phyloP scores from a whole-genome alignment of 2,113 vertebrate genomes.

The Silurus glanis region DNA sequence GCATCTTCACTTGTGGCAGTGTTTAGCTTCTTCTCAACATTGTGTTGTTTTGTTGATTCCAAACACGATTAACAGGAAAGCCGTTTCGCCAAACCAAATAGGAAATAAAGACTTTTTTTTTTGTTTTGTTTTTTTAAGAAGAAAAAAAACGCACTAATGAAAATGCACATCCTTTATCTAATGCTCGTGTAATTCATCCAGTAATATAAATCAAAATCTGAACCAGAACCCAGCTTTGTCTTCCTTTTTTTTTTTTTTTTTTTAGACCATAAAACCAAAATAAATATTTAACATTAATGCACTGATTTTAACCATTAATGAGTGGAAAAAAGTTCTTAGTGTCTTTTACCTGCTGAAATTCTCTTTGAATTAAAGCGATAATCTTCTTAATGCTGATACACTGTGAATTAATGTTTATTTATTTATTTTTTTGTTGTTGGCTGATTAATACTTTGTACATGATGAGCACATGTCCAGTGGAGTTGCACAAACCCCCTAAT shows the following conservation, averaged over 20 bases:
- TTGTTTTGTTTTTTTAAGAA: neutral
- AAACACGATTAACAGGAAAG: neutral
- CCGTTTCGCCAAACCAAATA: neutral
- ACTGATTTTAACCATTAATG: conserved; percentile 25
- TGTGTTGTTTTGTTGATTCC: neutral
- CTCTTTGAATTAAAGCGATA: conserved; percentile 61
- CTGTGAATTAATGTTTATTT: neutral
- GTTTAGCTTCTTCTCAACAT: neutral
- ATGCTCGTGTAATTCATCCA: conserved; percentile 39
- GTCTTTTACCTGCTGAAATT: conserved; percentile 49
- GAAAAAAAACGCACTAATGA: conserved; percentile 38
- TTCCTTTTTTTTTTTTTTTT: conserved; percentile 17
- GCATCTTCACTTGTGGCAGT: neutral
- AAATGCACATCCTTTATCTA: conserved; percentile 57
- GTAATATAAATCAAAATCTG: conserved; percentile 52
- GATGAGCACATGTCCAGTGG: neutral
- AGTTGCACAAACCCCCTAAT: neutral
- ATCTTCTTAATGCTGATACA: neutral
- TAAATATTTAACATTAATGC: conserved; percentile 36
- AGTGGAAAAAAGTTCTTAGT: neutral
- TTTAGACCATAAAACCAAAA: neutral
- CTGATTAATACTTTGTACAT: neutral
- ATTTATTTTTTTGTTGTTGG: neutral
- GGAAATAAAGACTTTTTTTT: neutral
- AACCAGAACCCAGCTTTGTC: conserved; percentile 1